Percentiles rank a stretch among this genome's conserved stretches.
phyloP scores from a whole-genome alignment of 2,888 invertebrate species.

The Tipula confusa region DNA sequence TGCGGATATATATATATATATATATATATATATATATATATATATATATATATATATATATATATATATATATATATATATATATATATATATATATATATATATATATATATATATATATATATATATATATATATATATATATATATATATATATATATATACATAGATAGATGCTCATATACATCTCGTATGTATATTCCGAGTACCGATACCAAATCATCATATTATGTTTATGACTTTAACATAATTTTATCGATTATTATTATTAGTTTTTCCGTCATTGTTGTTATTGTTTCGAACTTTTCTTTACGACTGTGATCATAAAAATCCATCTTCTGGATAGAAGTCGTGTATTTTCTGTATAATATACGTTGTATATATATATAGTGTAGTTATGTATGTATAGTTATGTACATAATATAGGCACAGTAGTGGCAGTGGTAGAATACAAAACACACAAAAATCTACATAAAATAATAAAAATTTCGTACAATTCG shows the following conservation, averaged over 20 bases:
- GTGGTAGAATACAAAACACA: slow-evolving; percentile 13
- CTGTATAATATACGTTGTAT: not conserved
- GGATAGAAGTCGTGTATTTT: not conserved
- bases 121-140: no score
- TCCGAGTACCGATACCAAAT: slow-evolving; percentile 20
- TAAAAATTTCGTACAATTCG: slow-evolving; percentile 7
- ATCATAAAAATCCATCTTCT: slow-evolving; percentile 20
- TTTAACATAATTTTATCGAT: slow-evolving; percentile 25
- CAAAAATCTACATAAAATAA: slow-evolving; percentile 25
- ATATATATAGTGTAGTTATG: not conserved
- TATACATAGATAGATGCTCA: not conserved
- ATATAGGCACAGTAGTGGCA: not conserved
- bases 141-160: not conserved
- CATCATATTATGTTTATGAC: slow-evolving; percentile 25
- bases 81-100: not conserved
- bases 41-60: not conserved
- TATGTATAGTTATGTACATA: not conserved
- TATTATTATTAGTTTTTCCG: slow-evolving; percentile 20
- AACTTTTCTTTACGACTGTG: slow-evolving; percentile 25
- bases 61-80: not conserved
- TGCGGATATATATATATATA: not conserved
- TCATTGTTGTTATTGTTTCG: slow-evolving; percentile 25
- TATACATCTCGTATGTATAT: slow-evolving; percentile 9
- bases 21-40: not conserved
- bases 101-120: no score